Evolutionary conservation across 2,797 vertebrate species (phyloP).

Genomic region (Erithacus rubecula): DNA sequence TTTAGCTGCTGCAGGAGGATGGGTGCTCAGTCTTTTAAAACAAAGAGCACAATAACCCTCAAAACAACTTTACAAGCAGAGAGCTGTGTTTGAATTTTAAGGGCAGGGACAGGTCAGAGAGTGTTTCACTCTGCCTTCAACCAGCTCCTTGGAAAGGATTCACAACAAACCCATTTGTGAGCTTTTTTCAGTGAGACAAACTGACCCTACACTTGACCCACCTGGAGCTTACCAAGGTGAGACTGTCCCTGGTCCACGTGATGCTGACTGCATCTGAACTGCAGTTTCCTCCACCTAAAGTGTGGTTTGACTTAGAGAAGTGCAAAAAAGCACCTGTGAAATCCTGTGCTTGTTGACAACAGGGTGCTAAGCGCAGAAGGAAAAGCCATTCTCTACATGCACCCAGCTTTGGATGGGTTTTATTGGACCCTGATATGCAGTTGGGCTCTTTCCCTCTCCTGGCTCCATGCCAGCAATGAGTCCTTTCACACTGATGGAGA

Average conservation of each 20-base stretch:
- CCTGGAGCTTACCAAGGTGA: background rate
- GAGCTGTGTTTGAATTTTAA: background rate
- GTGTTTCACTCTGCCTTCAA: background rate
- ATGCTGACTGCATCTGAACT: background rate
- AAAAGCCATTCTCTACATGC: background rate
- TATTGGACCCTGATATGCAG: background rate
- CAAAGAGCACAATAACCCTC: background rate
- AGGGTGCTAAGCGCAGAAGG: rapidly evolving
- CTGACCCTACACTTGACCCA: background rate
- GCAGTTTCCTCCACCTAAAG: background rate
- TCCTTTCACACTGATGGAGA: background rate
- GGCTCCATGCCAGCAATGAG: background rate
- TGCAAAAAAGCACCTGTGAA: background rate
- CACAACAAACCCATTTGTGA: background rate
- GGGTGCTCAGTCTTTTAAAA: background rate
- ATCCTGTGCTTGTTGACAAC: background rate
- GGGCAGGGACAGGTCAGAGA: background rate
- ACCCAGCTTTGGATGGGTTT: background rate
- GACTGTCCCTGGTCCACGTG: rapidly evolving
- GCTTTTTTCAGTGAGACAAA: background rate
- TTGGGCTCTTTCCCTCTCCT: background rate
- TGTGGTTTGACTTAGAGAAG: background rate
- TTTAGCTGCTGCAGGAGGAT: background rate
- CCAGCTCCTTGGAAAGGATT: background rate
- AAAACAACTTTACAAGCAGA: background rate